Base-by-base conservation (phyloP, 1,140 invertebrate species). In the Cephus cinctus region DNA sequence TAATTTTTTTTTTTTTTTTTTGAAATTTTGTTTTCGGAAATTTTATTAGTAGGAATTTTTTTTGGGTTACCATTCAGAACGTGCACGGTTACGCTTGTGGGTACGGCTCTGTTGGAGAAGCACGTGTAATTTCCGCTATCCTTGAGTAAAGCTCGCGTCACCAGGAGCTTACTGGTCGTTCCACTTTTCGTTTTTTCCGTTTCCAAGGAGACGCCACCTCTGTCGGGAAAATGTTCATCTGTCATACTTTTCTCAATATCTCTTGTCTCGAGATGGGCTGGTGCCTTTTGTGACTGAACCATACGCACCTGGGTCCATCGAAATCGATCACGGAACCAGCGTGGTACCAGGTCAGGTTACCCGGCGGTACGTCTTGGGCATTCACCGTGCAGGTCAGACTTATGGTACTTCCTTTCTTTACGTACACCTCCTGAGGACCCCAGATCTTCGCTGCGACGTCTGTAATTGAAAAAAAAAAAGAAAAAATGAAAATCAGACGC, bases 61-160 rank as follows among this genome's bases (percentile, higher is more conserved):
- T n/a, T n/a, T n/a, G n/a, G n/a, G n/a, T 83, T 78, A 92, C 91
- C 91, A 70, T 92, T 93, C 25, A 94, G 79, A 23, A 94, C 91
- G 72, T 94, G 90, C 49, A 94, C 90, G 42, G 85, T 85, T 31
- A 91, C 88, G 40, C 86, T 89, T 30, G 90, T 89, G 1, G 90
- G 87, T 50, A 89, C 85, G 12, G 90, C 89, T 62, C 92, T 90
- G 66, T 85, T 86, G 32, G 90, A 90, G 44, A 88, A 83, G 64
- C 90, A 93, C 8, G 88, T 91, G 69, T 92, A 92, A 74, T 91
- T 92, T 43, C 91, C 92, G 4, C 89, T 91, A 73, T 95, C 92
- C 6, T 81, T 78, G 15, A 89, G 77, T 2, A 85, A 81, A 4
- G 92, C 91, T 59, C 90, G 87, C 2, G 89, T 92, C 52, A 95